Evolutionary conservation across 2,888 invertebrate genomes (phyloP), one percentile per base, ranked within the genome.

Genomic region (Teleogryllus oceanicus): DNA sequence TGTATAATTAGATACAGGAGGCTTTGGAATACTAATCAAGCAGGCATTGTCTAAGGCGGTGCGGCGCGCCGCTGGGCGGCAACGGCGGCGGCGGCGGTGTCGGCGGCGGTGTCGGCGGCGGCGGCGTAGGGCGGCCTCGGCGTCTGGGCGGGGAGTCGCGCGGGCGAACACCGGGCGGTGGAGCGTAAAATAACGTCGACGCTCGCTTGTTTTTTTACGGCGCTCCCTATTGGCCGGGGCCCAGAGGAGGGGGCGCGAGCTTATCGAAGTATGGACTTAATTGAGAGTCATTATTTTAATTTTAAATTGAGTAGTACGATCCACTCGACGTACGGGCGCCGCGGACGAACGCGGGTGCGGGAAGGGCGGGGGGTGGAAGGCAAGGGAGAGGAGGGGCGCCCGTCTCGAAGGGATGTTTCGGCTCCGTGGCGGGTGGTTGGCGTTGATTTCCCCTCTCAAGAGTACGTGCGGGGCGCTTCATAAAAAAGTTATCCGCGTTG

Each of bases 1-100:
- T 62, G 62, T 62, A 62, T 62, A 62, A 62, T 62, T 62, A 62
- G 62, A 62, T 62, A 62, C 62, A 62, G 62, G 62, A 62, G 62
- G 62, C 62, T 62, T 62, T 62, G 62, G 62, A 62, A 62, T 62
- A 62, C 62, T 62, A 62, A 62, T 62, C 62, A 62, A 62, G 62
- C 62, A 62, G 62, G 62, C n/a, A 62, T 62, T 62, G 62, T 62
- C 62, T 62, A 62, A 62, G 62, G 62, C 62, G 62, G 62, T n/a
- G 62, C 62, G 62, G 62, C 62, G 62, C 62, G 62, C 62, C 62
- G 62, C 62, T 62, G 62, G 62, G n/a, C 16, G 62, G 62, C 16
- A 4, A n/a, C 16, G 62, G 13, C 16, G 62, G 16, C 16, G 62
- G 62, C 62, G 62, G 62, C 62, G 62, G 62, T 3, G 24, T 2